Evolutionary conservation across 2,888 invertebrate species (phyloP).

Genomic region (Apomyelois bistriatella): DNA sequence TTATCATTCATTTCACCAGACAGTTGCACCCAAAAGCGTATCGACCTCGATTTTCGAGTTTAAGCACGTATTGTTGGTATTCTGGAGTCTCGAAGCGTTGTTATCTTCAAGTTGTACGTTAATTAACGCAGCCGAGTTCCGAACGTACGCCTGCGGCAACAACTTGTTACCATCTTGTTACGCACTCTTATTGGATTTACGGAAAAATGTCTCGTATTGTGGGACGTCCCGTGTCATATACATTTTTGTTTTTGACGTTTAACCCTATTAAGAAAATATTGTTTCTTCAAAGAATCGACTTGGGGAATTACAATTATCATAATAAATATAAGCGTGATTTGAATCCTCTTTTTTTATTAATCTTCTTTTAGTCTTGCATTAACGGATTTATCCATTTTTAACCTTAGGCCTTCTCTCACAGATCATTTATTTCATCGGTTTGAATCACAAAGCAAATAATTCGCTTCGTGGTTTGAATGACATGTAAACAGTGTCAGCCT

Average conservation of each 20-base stretch:
- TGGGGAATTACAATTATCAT: no score
- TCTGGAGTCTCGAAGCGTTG: conserved; percentile 7
- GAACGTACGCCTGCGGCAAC: conserved; percentile 29
- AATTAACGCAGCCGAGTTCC: conserved; percentile 4
- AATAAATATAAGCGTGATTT: no score
- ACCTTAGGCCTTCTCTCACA: no score
- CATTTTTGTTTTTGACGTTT: neutral
- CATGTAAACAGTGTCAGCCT: no score
- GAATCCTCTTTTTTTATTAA: no score
- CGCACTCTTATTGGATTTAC: conserved; percentile 23
- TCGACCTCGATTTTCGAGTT: conserved; percentile 15
- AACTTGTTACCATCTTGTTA: conserved; percentile 32
- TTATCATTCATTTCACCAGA: conserved; percentile 12
- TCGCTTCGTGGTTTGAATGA: no score
- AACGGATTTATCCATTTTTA: no score
- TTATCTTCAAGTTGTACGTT: conserved; percentile 7
- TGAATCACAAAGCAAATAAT: no score
- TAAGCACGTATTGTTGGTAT: conserved; percentile 19
- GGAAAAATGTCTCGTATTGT: neutral
- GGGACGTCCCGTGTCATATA: neutral
- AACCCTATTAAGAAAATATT: neutral
- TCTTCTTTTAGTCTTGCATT: no score
- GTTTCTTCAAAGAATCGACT: no score
- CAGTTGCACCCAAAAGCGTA: conserved; percentile 5
- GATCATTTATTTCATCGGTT: no score